Conservation (phyloP, 2,797 vertebrate species). For the Oryzias dopingdopingensis region DNA sequence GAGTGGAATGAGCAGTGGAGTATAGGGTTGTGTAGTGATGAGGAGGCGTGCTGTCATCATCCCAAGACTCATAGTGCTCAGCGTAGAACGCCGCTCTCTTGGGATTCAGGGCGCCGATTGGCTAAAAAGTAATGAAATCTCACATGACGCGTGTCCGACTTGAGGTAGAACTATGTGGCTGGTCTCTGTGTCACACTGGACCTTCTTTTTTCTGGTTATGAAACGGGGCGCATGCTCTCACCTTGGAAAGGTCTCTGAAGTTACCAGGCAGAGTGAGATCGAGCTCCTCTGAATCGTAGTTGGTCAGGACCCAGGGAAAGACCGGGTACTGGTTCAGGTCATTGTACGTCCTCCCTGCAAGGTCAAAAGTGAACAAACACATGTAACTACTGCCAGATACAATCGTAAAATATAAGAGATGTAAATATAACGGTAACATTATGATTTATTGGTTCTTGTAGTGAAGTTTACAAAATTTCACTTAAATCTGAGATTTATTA, state of each 20-base stretch:
- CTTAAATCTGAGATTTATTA: too few species aligned
- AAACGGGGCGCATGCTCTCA: slow-evolving; percentile 39
- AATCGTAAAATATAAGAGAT: neutral
- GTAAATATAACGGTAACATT: neutral
- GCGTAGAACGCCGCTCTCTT: slow-evolving; percentile 98
- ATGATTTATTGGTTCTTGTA: neutral
- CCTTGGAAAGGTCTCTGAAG: slow-evolving; percentile 99
- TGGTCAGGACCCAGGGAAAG: slow-evolving; percentile 98
- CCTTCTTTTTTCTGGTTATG: neutral
- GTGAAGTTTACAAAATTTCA: too few species aligned
- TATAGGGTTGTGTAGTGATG: slow-evolving; percentile 95
- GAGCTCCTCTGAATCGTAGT: slow-evolving; percentile 96
- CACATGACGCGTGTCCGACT: neutral
- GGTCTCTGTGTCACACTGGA: too few species aligned
- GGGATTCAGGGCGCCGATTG: slow-evolving; percentile 96
- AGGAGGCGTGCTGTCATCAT: slow-evolving; percentile 89
- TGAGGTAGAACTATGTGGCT: too few species aligned
- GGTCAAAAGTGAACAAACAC: neutral
- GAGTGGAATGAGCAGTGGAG: slow-evolving; percentile 88
- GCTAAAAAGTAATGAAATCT: slow-evolving; percentile 69
- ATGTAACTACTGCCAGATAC: neutral
- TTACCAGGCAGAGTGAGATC: slow-evolving; percentile 97
- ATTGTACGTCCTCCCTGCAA: slow-evolving; percentile 93
- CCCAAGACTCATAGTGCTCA: slow-evolving; percentile 94
- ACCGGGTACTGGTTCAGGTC: slow-evolving; percentile 97